These are phyloP conservation scores for Polylopha cassiicola DNA, from an alignment of 2,888 invertebrate genomes.

Conservation along the genomic window DNA sequence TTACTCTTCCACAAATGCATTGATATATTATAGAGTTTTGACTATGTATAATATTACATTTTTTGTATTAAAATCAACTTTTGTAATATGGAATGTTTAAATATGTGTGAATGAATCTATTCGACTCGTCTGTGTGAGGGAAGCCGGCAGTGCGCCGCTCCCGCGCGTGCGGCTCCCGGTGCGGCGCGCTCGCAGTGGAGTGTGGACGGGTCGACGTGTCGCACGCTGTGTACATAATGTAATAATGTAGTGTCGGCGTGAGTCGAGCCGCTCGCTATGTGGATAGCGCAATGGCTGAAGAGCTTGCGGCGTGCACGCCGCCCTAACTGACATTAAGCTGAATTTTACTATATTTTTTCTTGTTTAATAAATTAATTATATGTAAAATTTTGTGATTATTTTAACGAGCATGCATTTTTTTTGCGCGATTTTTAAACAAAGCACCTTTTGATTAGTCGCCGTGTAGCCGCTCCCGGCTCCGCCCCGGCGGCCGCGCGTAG, in stretches of 20 bases:
- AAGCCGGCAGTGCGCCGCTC: no score
- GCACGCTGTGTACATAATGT: constrained; percentile 6
- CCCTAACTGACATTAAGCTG: constrained; percentile 34
- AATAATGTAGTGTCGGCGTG: constrained; percentile 16
- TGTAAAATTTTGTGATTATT: constrained; percentile 25
- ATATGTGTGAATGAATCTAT: no score
- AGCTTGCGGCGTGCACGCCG: constrained; percentile 37
- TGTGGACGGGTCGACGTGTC: no score
- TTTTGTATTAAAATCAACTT: no score
- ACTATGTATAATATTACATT: no score
- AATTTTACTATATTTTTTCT: constrained; percentile 24
- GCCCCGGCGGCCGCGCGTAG: no score
- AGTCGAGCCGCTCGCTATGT: constrained; percentile 18
- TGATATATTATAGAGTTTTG: no score
- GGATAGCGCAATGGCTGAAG: constrained; percentile 25
- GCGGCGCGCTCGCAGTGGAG: no score
- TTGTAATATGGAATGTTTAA: no score
- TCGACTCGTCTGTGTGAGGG: no score
- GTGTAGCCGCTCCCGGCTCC: not conserved
- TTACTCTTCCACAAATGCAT: no score
- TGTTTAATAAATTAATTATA: constrained; percentile 27
- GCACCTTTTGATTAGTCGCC: not conserved
- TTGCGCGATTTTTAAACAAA: constrained; percentile 7
- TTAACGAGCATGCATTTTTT: constrained; percentile 9
- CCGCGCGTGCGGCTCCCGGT: no score